These are phyloP conservation scores for Rallus limicola DNA, from an alignment of 2,113 vertebrate genomes.

Conservation along the genomic window DNA sequence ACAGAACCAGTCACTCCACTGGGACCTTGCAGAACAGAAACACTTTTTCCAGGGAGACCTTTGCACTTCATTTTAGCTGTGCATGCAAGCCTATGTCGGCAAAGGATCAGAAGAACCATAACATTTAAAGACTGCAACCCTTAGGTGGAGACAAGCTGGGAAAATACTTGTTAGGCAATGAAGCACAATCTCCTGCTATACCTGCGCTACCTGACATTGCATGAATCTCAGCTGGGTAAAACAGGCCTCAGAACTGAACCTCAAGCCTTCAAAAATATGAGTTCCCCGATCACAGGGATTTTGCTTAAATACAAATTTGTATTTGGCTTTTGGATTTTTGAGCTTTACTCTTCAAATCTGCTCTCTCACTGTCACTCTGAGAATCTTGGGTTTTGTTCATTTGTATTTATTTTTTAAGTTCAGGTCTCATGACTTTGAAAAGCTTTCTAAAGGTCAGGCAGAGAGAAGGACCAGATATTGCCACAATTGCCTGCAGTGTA, in stretches of 20 bases:
- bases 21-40: not conserved
- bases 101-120: not conserved
- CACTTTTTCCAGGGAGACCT: not conserved
- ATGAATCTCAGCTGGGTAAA: not conserved
- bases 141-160: not conserved
- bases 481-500: not conserved
- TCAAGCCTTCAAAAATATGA: not conserved
- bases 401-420: conserved; percentile 32
- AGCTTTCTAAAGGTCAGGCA: conserved; percentile 36
- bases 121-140: not conserved
- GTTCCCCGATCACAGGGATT: not conserved
- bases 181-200: not conserved
- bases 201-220: not conserved
- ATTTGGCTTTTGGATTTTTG: not conserved
- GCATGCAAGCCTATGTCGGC: not conserved
- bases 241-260: not conserved
- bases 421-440: not conserved
- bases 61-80: not conserved
- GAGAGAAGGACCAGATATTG: not conserved
- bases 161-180: not conserved
- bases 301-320: not conserved
- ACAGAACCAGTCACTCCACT: not conserved
- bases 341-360: not conserved
- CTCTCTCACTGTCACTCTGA: not conserved
- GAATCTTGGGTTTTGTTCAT: not conserved